phyloP scores from a whole-genome alignment of 2,888 invertebrate species.

The Labia minor region DNA sequence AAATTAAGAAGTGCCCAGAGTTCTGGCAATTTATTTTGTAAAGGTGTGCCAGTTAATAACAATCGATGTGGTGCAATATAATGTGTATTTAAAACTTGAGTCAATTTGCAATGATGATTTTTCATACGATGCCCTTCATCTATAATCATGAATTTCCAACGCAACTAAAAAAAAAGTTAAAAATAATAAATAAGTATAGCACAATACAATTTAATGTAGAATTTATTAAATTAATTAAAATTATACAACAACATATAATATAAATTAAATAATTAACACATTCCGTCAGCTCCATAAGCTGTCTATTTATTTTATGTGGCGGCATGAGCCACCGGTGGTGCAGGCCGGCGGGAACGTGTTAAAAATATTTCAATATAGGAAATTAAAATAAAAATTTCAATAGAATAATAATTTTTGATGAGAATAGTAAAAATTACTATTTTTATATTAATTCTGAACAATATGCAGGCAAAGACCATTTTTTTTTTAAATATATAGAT shows the following conservation, averaged over 20 bases:
- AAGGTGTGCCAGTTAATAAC: slow-evolving; percentile 48
- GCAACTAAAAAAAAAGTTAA: slow-evolving; percentile 33
- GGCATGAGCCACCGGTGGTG: too few relatives aligned
- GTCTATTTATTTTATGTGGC: too few relatives aligned
- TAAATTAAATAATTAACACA: too few relatives aligned
- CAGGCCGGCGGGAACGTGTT: too few relatives aligned
- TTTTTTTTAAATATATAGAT: too few relatives aligned
- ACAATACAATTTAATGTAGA: neutral
- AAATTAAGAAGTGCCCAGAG: slow-evolving; percentile 55
- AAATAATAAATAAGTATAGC: slow-evolving; percentile 22
- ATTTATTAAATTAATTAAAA: neutral
- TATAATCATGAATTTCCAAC: slow-evolving; percentile 58
- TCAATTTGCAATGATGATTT: slow-evolving; percentile 56
- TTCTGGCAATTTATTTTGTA: slow-evolving; percentile 51
- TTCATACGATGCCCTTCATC: slow-evolving; percentile 59
- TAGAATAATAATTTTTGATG: too few relatives aligned
- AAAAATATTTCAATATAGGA: too few relatives aligned
- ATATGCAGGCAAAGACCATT: too few relatives aligned
- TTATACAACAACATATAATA: neutral
- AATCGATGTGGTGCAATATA: slow-evolving; percentile 49
- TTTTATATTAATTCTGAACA: too few relatives aligned
- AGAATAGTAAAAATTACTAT: too few relatives aligned
- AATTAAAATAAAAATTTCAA: too few relatives aligned
- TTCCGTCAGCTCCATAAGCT: too few relatives aligned
- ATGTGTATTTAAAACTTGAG: slow-evolving; percentile 48